Conservation (phyloP, 2,113 vertebrate species). For the Choloepus hoffmanni region DNA sequence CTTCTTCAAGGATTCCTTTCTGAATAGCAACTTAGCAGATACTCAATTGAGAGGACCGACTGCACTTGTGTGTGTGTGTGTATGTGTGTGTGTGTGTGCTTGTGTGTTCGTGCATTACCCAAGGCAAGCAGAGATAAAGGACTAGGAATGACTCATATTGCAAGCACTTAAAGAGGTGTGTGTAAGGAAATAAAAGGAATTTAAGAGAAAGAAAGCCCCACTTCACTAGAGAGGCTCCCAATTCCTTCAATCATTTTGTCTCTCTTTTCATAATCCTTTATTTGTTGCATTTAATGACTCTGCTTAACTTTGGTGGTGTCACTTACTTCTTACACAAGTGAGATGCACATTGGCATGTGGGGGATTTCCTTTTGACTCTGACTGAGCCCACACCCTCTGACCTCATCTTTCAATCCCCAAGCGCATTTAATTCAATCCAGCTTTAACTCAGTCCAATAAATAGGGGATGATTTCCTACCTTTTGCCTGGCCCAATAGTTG, state of each 20-base stretch:
- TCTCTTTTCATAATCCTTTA: neutral
- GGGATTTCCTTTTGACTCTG: neutral
- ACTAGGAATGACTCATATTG: neutral
- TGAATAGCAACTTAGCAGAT: neutral
- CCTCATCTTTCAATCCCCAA: neutral
- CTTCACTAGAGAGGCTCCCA: neutral
- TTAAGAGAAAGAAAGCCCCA: neutral
- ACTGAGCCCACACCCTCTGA: neutral
- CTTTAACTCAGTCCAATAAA: neutral
- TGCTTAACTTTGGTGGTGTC: neutral
- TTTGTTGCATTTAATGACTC: constrained; percentile 43
- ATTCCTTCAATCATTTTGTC: neutral
- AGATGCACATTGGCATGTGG: neutral
- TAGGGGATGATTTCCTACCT: neutral
- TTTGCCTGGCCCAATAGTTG: neutral
- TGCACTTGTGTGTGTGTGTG: neutral
- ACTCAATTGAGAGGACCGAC: neutral
- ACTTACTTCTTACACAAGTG: neutral
- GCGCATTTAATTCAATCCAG: neutral
- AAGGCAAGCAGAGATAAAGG: neutral
- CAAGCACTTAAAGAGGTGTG: neutral
- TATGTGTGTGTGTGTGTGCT: neutral
- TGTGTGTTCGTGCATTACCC: neutral
- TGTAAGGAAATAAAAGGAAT: neutral
- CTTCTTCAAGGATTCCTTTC: constrained; percentile 41